Percentiles rank a stretch among this genome's conserved stretches.
Conservation (phyloP, 1,140 invertebrate species). For the Harpegnathos saltator region DNA sequence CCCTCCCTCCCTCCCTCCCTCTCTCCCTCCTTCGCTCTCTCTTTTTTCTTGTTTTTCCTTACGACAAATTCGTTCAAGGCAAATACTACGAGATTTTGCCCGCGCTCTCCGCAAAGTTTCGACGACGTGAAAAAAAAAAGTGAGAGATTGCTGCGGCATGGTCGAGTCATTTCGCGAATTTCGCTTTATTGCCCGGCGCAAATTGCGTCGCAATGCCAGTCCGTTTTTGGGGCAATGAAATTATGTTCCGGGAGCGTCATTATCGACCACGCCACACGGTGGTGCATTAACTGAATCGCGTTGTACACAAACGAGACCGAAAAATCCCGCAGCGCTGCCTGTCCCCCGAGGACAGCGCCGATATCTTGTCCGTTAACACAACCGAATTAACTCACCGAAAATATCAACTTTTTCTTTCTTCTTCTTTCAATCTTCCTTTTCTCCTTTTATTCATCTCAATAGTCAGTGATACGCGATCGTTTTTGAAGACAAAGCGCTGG, state of each 20-base stretch:
- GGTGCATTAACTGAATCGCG: conserved; percentile 57
- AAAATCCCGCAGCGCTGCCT: conserved; percentile 22
- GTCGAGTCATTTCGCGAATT: conserved; percentile 41
- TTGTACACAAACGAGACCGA: conserved; percentile 44
- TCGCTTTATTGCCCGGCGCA: conserved; percentile 57
- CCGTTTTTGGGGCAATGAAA: conserved; percentile 57
- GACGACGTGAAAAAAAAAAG: conserved; percentile 8
- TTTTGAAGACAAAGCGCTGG: no score
- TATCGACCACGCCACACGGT: conserved; percentile 52
- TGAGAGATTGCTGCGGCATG: background rate
- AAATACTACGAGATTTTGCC: background rate
- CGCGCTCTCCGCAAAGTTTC: background rate
- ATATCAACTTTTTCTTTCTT: background rate
- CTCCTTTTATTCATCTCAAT: no score
- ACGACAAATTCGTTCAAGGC: background rate
- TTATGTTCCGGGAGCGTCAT: conserved; percentile 55
- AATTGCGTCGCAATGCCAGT: conserved; percentile 48
- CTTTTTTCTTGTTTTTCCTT: background rate
- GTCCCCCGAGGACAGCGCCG: background rate
- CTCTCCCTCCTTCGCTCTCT: background rate
- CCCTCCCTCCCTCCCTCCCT: no score
- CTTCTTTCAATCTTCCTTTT: no score
- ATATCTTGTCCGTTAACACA: conserved; percentile 18
- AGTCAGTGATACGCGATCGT: no score
- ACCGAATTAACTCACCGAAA: background rate